Evolutionary conservation across 64 coral and sea anemone genomes (phyloP).

Genomic region (Montipora capricornis): DNA sequence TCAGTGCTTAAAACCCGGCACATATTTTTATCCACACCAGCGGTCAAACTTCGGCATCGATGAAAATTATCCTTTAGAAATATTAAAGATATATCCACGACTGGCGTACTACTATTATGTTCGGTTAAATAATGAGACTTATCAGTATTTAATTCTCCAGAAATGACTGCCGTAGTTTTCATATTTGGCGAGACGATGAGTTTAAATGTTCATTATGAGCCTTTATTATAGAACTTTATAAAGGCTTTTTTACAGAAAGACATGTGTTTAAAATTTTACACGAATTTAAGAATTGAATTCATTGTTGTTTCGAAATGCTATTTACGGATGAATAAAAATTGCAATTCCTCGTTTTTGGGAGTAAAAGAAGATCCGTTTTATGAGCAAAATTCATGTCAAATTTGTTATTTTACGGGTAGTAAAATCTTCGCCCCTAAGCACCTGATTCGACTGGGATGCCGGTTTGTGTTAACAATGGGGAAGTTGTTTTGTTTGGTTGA

Average conservation of each 20-base stretch:
- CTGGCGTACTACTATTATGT: too few species aligned
- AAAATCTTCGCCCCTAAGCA: too few species aligned
- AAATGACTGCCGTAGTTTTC: background rate
- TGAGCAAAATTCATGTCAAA: background rate
- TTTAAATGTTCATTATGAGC: background rate
- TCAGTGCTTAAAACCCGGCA: too few species aligned
- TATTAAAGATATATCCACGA: background rate
- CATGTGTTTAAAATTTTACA: background rate
- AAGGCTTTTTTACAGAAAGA: background rate
- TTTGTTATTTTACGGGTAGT: too few species aligned
- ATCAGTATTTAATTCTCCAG: background rate
- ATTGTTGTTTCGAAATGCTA: background rate
- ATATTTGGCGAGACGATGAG: background rate
- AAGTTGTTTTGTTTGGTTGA: too few species aligned
- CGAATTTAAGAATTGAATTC: constrained; percentile 14
- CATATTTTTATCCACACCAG: too few species aligned
- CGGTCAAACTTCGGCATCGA: background rate
- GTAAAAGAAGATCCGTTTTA: background rate
- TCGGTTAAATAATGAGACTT: too few species aligned
- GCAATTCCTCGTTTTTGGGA: background rate
- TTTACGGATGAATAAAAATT: background rate
- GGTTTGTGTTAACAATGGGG: too few species aligned
- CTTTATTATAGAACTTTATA: background rate
- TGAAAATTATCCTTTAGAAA: background rate
- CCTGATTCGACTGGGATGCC: too few species aligned